phyloP scores from a whole-genome alignment of 2,888 invertebrate genomes.

The Alentia gelatinosa region DNA sequence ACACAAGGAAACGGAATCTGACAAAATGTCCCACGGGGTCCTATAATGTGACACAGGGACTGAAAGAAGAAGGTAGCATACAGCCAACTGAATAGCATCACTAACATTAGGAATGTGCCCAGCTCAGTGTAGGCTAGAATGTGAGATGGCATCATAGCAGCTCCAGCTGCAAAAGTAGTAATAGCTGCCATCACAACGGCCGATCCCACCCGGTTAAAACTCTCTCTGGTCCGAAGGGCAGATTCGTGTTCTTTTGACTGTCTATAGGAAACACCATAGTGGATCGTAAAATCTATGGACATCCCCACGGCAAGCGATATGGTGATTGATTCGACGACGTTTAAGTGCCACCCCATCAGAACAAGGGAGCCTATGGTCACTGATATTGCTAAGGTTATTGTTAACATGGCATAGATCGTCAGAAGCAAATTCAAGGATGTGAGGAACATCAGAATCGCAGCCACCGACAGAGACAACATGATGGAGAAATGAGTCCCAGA shows the following conservation, averaged over 20 bases:
- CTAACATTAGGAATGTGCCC: slow-evolving; percentile 90
- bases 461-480: slow-evolving; percentile 87
- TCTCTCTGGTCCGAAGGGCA: slow-evolving; percentile 55
- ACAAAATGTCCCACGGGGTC: slow-evolving; percentile 83
- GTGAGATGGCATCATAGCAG: slow-evolving; percentile 90
- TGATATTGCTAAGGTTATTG: slow-evolving; percentile 91
- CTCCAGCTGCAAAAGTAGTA: slow-evolving; percentile 92
- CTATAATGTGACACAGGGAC: slow-evolving; percentile 86
- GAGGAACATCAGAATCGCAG: slow-evolving; percentile 89
- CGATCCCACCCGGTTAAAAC: slow-evolving; percentile 84
- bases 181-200: slow-evolving; percentile 92
- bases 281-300: slow-evolving; percentile 94
- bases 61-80: slow-evolving; percentile 79
- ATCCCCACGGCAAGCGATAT: slow-evolving; percentile 94
- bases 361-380: slow-evolving; percentile 86
- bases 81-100: slow-evolving; percentile 92
- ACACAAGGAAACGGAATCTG: slow-evolving; percentile 52
- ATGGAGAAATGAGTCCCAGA: slow-evolving; percentile 91
- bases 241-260: slow-evolving; percentile 56
- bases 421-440: slow-evolving; percentile 91
- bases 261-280: slow-evolving; percentile 90
- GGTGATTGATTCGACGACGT: slow-evolving; percentile 94
- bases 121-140: slow-evolving; percentile 94
- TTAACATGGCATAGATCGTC: slow-evolving; percentile 90
- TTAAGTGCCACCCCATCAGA: slow-evolving; percentile 89